Evolutionary conservation across 1,140 invertebrate genomes (phyloP).

Genomic region (Asbolus verrucosus): DNA sequence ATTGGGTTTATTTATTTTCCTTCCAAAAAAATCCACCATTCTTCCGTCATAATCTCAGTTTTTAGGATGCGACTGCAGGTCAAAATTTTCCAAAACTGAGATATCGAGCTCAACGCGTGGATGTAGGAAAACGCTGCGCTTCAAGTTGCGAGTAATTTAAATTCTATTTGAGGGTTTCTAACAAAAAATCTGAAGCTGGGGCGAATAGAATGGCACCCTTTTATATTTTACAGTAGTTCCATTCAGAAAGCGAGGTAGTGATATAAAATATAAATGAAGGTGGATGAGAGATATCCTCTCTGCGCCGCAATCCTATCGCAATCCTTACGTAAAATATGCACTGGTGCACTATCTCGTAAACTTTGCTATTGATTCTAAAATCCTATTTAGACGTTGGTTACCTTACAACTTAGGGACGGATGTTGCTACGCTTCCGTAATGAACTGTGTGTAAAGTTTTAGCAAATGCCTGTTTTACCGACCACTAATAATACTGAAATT

Average conservation of each 20-base stretch:
- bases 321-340: constrained; percentile 13
- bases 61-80: too few species aligned
- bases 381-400: not conserved
- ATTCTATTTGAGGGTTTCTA: constrained; percentile 28
- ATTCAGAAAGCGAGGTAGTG: not conserved
- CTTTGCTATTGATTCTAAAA: not conserved
- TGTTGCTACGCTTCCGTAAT: too few species aligned
- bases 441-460: too few species aligned
- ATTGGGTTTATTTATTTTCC: too few species aligned
- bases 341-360: constrained; percentile 2
- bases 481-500: too few species aligned
- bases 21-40: too few species aligned
- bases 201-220: constrained; percentile 27
- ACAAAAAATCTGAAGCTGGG: constrained; percentile 27
- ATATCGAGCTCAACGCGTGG: too few species aligned
- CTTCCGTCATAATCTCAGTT: too few species aligned
- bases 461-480: too few species aligned
- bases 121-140: too few species aligned
- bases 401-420: too few species aligned
- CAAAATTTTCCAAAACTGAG: not conserved
- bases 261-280: constrained; percentile 26
- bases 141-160: constrained; percentile 18
- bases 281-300: constrained; percentile 18
- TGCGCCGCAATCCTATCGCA: not conserved
- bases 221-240: constrained; percentile 18